These are phyloP conservation scores for Helicoverpa assulta DNA, from an alignment of 2,888 invertebrate species.

Conservation along the genomic window DNA sequence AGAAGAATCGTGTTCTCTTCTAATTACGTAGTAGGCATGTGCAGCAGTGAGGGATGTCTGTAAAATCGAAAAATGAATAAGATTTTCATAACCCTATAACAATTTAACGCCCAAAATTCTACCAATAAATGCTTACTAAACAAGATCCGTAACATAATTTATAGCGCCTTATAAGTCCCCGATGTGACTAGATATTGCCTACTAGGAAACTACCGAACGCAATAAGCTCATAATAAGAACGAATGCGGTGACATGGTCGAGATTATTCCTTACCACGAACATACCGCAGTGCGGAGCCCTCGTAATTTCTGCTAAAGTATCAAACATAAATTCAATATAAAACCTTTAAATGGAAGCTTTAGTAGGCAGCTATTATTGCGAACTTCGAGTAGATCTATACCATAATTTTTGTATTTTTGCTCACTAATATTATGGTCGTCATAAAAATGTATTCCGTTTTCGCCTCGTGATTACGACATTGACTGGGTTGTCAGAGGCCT, in stretches of 20 bases:
- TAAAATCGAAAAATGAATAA: too few species aligned
- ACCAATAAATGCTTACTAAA: constrained; percentile 48
- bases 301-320: constrained; percentile 78
- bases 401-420: constrained; percentile 64
- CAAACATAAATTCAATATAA: constrained; percentile 79
- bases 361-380: constrained; percentile 69
- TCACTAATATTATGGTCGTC: constrained; percentile 59
- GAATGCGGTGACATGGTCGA: constrained; percentile 79
- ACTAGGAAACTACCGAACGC: constrained; percentile 60
- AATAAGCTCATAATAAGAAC: constrained; percentile 77
- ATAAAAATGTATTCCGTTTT: constrained; percentile 59
- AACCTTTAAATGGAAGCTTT: constrained; percentile 71
- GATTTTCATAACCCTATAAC: not conserved
- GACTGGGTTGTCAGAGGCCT: constrained; percentile 38
- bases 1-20: too few species aligned
- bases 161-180: constrained; percentile 41
- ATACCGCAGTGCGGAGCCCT: constrained; percentile 81
- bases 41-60: not conserved
- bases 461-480: constrained; percentile 51
- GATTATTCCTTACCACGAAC: constrained; percentile 76
- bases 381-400: constrained; percentile 61
- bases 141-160: constrained; percentile 41
- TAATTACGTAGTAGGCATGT: not conserved
- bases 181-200: constrained; percentile 58
- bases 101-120: constrained; percentile 19